Percentiles rank a stretch among this genome's conserved stretches.
Conservation (phyloP, 2,888 invertebrate species). For the Melanophora roralis region DNA sequence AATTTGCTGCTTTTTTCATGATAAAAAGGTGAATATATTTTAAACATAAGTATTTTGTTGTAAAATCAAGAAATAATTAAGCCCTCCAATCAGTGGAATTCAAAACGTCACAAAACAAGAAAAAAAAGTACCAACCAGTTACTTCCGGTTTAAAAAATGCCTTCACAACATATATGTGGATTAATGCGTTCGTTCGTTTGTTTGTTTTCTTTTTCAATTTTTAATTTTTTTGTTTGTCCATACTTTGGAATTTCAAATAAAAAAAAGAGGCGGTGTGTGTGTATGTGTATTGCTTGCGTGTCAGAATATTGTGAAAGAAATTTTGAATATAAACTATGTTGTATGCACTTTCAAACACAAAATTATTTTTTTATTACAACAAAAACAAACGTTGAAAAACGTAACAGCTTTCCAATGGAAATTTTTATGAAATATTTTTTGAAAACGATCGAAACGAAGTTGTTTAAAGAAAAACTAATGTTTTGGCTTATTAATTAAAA, state of each 20-base stretch:
- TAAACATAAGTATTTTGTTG: neutral
- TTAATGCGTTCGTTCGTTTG: conserved; percentile 1
- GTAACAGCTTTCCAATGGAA: too few relatives aligned
- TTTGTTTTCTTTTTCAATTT: too few relatives aligned
- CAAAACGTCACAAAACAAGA: conserved; percentile 9
- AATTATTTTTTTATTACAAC: too few relatives aligned
- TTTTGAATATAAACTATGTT: too few relatives aligned
- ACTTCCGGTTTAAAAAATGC: conserved; percentile 41
- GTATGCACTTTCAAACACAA: too few relatives aligned
- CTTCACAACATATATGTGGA: conserved; percentile 14
- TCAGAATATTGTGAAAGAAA: neutral
- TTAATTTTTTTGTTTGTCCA: neutral
- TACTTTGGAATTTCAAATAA: conserved; percentile 16
- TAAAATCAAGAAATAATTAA: neutral
- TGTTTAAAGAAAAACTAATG: too few relatives aligned
- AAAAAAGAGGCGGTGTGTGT: neutral
- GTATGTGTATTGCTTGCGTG: neutral
- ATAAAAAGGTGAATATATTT: conserved; percentile 38
- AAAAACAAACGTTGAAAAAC: too few relatives aligned
- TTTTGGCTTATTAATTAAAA: too few relatives aligned
- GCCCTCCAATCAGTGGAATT: conserved; percentile 40
- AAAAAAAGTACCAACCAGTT: neutral
- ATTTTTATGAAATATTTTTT: too few relatives aligned
- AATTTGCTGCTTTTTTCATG: neutral
- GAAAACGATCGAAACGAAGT: too few relatives aligned